Evolutionary conservation across 2,888 invertebrate genomes (phyloP), one percentile per base, ranked within the genome.

Genomic region (Heliconius sara): DNA sequence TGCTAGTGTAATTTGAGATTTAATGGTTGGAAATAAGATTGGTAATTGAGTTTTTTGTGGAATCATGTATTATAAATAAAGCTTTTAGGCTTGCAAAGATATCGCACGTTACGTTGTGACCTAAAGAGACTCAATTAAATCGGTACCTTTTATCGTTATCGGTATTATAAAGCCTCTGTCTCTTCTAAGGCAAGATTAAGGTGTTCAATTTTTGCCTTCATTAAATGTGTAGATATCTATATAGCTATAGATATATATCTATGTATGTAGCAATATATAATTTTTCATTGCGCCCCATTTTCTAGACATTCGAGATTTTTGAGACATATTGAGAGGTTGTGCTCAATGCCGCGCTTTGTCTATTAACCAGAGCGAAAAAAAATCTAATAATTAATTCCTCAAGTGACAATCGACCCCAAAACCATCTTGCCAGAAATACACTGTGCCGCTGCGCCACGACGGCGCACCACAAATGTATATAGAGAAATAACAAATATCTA

Each of bases 121-220:
- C 88, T 87, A 87, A 88, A 87, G 86, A 87, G 87, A 84, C 87
- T 89, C 88, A 89, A 89, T 90, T 89, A 89, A 83, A 85, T 83
- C 83, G 84, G 84, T 84, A 84, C 79, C 84, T 85, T 85, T 88
- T 88, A 88, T 89, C 88, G 85, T 87, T 87, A 88, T 88, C 87
- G 85, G 83, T 85, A 84, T 84, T 85, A 85, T 86, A 84, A 83
- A 85, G 83, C 83, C 84, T 83, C 80, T 80, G 84, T 82, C 84
- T 70, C 52, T 34, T 78, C 67, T 34, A 52, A 66, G 67, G 63
- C 25, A 78, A 84, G 85, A 88, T 86, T 85, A 85, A 84, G 83
- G 85, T 85, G 85, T 87, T 87, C 85, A 83, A 83, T 81, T 84
- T 85, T 85, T 85, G 83, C 84, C 84, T 78, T 84, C 82, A 82